A percentile compares a stretch with the other conserved stretches of the same genome.
These are phyloP conservation scores for Terrapene triunguis DNA, from an alignment of 2,113 vertebrate genomes.

Conservation along the genomic window DNA sequence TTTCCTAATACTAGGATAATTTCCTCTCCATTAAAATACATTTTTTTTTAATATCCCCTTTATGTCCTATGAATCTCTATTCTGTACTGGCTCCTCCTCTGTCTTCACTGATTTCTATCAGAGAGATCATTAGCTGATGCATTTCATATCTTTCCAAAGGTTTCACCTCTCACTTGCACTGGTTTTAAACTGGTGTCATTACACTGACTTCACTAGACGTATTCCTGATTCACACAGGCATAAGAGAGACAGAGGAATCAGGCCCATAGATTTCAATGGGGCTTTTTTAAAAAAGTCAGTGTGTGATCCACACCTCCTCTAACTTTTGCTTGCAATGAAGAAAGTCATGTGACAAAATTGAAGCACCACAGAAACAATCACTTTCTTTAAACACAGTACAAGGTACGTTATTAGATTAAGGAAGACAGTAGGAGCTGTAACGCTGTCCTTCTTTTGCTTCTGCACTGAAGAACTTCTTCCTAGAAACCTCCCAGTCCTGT, in stretches of 20 bases:
- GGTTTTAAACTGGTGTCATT: not conserved
- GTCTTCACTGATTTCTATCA: not conserved
- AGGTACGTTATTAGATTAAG: constrained; percentile 17
- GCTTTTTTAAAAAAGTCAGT: not conserved
- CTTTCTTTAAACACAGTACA: not conserved
- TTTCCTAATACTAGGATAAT: not conserved
- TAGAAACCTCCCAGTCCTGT: constrained; percentile 12
- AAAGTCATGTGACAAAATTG: not conserved
- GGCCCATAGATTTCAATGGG: not conserved
- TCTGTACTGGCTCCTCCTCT: not conserved
- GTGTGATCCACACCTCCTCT: not conserved
- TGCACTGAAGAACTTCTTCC: not conserved
- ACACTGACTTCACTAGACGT: not conserved
- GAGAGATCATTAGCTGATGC: not conserved
- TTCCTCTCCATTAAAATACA: not conserved
- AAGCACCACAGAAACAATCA: not conserved
- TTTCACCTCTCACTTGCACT: not conserved
- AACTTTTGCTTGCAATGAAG: not conserved
- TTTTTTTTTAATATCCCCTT: not conserved
- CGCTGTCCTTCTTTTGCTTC: not conserved
- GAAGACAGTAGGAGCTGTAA: not conserved
- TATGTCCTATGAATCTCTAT: not conserved
- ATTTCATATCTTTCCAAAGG: not conserved
- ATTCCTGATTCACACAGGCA: not conserved
- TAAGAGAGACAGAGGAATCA: not conserved